Evolutionary conservation across 2,888 invertebrate species (phyloP).

Genomic region (Sipunculus nudus): DNA sequence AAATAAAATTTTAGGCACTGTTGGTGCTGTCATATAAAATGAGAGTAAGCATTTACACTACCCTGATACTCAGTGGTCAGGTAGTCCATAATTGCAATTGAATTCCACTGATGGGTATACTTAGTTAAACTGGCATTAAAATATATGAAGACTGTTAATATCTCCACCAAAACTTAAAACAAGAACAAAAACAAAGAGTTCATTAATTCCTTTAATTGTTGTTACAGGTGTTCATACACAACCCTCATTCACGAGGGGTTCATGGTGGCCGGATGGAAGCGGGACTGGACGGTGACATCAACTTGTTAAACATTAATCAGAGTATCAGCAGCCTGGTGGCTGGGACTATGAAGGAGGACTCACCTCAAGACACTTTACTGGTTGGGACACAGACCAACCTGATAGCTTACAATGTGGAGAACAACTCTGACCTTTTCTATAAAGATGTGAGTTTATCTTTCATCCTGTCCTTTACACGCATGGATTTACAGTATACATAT

Average conservation of each 20-base stretch:
- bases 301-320: slow-evolving; percentile 81
- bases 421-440: slow-evolving; percentile 90
- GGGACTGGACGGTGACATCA: slow-evolving; percentile 66
- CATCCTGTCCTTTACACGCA: slow-evolving; percentile 11
- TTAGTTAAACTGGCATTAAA: no score
- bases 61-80: no score
- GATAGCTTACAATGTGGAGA: slow-evolving; percentile 88
- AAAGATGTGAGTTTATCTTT: slow-evolving; percentile 78
- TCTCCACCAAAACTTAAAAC: no score
- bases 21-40: no score
- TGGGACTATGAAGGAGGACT: slow-evolving; percentile 27
- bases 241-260: slow-evolving; percentile 77
- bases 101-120: no score
- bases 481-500: no score
- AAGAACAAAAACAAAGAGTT: not conserved
- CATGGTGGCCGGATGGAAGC: slow-evolving; percentile 74
- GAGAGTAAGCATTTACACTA: no score
- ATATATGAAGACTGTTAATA: no score
- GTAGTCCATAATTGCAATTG: no score
- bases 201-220: slow-evolving; percentile 7
- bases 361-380: slow-evolving; percentile 76
- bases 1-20: no score
- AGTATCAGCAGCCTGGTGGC: slow-evolving; percentile 31
- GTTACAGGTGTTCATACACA: slow-evolving; percentile 81
- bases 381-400: slow-evolving; percentile 82